phyloP scores from a whole-genome alignment of 2,888 invertebrate species.

The Ophion slaviceki region DNA sequence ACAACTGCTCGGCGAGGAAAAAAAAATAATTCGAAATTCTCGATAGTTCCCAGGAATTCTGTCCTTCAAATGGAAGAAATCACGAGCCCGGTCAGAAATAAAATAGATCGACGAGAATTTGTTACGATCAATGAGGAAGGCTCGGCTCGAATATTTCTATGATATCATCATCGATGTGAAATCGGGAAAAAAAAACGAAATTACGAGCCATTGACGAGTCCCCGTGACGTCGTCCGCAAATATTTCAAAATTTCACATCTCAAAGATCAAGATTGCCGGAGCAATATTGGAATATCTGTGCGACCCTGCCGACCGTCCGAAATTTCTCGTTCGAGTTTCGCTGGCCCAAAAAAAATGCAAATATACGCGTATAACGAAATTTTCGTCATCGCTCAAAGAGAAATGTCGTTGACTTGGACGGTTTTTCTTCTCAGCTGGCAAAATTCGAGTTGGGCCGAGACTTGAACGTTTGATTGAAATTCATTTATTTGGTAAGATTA shows the following conservation, averaged over 20 bases:
- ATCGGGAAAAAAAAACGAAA: neutral
- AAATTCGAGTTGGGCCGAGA: neutral
- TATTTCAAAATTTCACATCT: constrained; percentile 62
- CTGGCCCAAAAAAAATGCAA: constrained; percentile 26
- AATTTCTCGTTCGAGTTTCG: constrained; percentile 27
- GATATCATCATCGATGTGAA: constrained; percentile 1
- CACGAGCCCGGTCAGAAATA: neutral
- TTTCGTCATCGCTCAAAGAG: neutral
- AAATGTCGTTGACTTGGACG: neutral
- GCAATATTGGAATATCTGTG: constrained; percentile 50
- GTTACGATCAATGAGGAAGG: neutral
- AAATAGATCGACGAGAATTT: neutral
- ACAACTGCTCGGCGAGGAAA: too few relatives aligned
- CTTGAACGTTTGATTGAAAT: neutral
- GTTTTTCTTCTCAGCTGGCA: too few relatives aligned
- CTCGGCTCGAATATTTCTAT: neutral
- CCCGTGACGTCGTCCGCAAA: constrained; percentile 24
- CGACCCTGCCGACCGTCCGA: constrained; percentile 55
- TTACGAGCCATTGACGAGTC: neutral
- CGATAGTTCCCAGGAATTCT: too few relatives aligned
- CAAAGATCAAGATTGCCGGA: constrained; percentile 66
- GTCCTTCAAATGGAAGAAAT: too few relatives aligned
- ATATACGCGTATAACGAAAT: constrained; percentile 14
- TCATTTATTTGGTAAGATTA: neutral
- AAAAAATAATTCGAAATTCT: too few relatives aligned